Evolutionary conservation across 2,113 vertebrate species (phyloP).

Genomic region (Cacatua alba): DNA sequence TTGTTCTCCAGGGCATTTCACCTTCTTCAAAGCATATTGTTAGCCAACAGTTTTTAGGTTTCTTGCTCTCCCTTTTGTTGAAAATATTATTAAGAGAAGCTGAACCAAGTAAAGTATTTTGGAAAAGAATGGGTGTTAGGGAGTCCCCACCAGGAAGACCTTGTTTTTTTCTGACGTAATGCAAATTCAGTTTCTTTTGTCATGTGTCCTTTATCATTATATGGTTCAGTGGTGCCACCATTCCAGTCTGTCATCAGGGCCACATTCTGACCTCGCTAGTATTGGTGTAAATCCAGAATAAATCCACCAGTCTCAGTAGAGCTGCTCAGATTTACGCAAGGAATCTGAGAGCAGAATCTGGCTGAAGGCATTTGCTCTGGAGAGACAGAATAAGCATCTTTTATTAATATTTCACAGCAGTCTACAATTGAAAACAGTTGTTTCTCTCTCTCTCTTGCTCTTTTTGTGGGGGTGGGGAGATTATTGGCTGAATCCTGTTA

Average conservation of each 20-base stretch:
- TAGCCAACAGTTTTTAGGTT: neutral
- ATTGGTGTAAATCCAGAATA: conserved; percentile 60
- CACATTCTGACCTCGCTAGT: conserved; percentile 35
- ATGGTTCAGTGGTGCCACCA: conserved; percentile 2
- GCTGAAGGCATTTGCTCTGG: conserved; percentile 46
- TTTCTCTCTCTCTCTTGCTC: neutral
- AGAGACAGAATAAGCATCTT: conserved; percentile 64
- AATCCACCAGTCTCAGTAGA: conserved; percentile 51
- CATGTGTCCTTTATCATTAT: neutral
- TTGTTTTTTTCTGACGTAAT: conserved; percentile 1
- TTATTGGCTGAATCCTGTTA: conserved; percentile 60
- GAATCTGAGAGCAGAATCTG: conserved; percentile 59
- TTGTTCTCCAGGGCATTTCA: neutral
- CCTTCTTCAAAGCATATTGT: neutral
- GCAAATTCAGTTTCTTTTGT: conserved; percentile 15
- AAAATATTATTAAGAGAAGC: neutral
- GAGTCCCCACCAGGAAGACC: neutral
- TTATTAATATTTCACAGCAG: conserved; percentile 71
- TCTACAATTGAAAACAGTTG: conserved; percentile 73
- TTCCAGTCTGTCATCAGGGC: conserved; percentile 16
- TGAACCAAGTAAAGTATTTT: neutral
- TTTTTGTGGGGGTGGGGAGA: neutral
- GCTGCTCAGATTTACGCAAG: conserved; percentile 54
- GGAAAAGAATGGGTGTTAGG: neutral
- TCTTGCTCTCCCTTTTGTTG: neutral